Evolutionary conservation across 1,140 invertebrate species (phyloP).

Genomic region (Heliconius nattereri): DNA sequence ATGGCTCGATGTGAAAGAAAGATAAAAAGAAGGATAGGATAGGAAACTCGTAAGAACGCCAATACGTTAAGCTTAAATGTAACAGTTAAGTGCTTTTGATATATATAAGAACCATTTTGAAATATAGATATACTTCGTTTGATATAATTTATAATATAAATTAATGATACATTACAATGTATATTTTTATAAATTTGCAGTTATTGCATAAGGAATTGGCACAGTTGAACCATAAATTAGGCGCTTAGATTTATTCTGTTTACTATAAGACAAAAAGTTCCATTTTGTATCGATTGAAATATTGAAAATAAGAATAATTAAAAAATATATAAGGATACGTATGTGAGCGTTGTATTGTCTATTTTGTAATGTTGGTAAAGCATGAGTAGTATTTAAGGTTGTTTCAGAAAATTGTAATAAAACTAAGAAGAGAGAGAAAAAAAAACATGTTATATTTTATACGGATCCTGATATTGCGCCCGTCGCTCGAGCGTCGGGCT

Average conservation of each 20-base stretch:
- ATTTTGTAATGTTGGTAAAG: slow-evolving; percentile 79
- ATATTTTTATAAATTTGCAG: slow-evolving; percentile 77
- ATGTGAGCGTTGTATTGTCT: slow-evolving; percentile 78
- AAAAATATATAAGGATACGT: slow-evolving; percentile 71
- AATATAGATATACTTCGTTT: slow-evolving; percentile 65
- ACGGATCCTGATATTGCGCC: slow-evolving; percentile 72
- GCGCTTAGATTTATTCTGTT: slow-evolving; percentile 56
- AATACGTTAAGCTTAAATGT: slow-evolving; percentile 70
- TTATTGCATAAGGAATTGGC: slow-evolving; percentile 77
- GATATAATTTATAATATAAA: slow-evolving; percentile 56
- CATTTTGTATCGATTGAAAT: slow-evolving; percentile 71
- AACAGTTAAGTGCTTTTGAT: slow-evolving; percentile 70
- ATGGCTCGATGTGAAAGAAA: slow-evolving; percentile 44
- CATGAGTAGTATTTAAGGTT: slow-evolving; percentile 74
- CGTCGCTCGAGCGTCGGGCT: slow-evolving; percentile 49
- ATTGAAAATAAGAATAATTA: slow-evolving; percentile 43
- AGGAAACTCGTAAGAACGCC: slow-evolving; percentile 74
- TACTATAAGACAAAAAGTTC: slow-evolving; percentile 61
- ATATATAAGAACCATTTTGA: slow-evolving; percentile 66
- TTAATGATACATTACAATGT: slow-evolving; percentile 74
- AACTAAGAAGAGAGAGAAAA: slow-evolving; percentile 68
- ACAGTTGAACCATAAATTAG: slow-evolving; percentile 55
- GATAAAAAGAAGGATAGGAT: slow-evolving; percentile 47
- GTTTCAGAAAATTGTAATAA: slow-evolving; percentile 82
- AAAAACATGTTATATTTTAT: slow-evolving; percentile 79